Base-by-base conservation (phyloP, 2,888 invertebrate genomes). In the Villa cingulata region DNA sequence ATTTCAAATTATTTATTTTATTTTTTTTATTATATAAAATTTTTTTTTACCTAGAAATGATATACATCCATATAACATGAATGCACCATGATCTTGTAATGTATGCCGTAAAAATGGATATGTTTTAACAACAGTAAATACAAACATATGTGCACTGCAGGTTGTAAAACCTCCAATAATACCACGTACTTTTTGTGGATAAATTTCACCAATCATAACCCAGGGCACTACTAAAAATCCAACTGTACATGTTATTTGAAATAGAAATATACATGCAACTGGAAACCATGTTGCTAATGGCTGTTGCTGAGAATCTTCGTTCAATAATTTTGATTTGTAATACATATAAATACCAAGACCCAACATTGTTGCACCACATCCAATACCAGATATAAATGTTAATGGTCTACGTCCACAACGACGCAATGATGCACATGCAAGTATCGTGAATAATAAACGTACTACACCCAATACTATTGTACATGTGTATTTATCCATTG, bases 121-220 rank as follows among this genome's bases (percentile, higher is more conserved):
- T 0, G 80, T 80, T 62, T 81, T 81, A 27, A 81, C 81, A 1
- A 81, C 80, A 4, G 77, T 72, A 62, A 81, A 81, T 34, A 81
- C 75, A 1, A 77, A 80, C 37, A 72, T 59, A 54, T 81, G 81
- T 0, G 80, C 80, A 1, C 72, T 72, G 60, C 78, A 80, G 1
- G 81, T 81, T 1, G 81, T 80, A 59, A 81, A 58, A 0, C 81
- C 81, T 0, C 81, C 81, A 4, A 80, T 69, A 9, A 80, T 68
- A 1, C 81, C 81, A 4, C 81, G 75, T 2, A 81, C 77, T 72
- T 76, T 75, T n/a, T 73, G 74, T 1, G 81, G 81, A 63, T 80
- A 81, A 23, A 81, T 77, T 62, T 81, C 81, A n/a, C 81, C 81
- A 48, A 81, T 81, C 81, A 81, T 81, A 12, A 81, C 74, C 81